Evolutionary conservation across 2,113 vertebrate genomes (phyloP), one percentile per base, ranked within the genome.

Genomic region (Pygoscelis adeliae): DNA sequence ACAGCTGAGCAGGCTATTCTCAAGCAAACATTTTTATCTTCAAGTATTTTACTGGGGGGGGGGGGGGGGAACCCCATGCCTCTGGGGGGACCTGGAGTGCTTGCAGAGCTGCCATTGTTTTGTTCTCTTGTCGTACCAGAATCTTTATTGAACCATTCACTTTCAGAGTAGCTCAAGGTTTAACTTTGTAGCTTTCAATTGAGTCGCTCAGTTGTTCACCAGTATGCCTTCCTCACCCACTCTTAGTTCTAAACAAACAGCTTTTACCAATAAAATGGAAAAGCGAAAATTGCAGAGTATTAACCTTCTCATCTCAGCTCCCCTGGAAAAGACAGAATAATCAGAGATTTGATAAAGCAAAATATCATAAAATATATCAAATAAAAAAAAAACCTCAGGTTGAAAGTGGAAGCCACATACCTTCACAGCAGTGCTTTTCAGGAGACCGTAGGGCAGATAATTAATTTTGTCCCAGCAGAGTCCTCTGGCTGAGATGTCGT

Each of bases 391-490:
- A 6, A 8, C 13, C 10, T 20, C 1, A 2, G 11, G 2, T 50
- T 88, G 26, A 36, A 78, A 50, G 29, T 27, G 15, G 63, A 80
- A 79, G 47, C 30, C 32, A 8, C 32, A 22, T 84, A 69, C 38
- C 73, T 92, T 86, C 38, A 50, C 36, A 76, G 52, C 70, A 87
- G 61, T 46, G 56, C 58, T 93, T 96, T 93, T 49, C 53, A 69
- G 55, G 40, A 80, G 18, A 47, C 42, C 15, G 0, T 58, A 62
- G n/a, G 66, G 50, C 55, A 78, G 81, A 14, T 94, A 70, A 93
- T 90, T 73, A 85, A 80, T 96, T 96, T 79, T 74, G 26, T 88
- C 66, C 59, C 78, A 59, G 84, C 73, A 91, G 83, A 89, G 42
- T 91, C 22, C 49, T 56, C 38, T 73, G 78, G 42, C 73, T 83